Percentiles rank a stretch among this genome's conserved stretches.
These are phyloP conservation scores for Luperina testacea DNA, from an alignment of 2,888 invertebrate genomes.

Conservation along the genomic window DNA sequence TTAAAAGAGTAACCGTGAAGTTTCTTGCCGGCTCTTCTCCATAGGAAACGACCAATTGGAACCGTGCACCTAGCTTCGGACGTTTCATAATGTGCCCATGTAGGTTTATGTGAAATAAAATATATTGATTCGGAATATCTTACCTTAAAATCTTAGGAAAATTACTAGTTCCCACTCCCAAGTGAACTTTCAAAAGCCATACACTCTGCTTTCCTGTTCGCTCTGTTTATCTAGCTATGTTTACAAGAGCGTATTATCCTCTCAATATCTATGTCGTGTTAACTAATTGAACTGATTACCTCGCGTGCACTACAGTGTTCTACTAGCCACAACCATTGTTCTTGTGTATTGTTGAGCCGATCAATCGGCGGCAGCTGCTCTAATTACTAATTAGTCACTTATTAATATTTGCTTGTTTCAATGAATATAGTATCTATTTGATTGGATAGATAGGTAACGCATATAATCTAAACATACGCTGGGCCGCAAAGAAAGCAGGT, in stretches of 20 bases:
- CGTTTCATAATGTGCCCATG: too few relatives aligned
- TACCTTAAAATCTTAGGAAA: not conserved
- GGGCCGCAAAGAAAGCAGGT: not conserved
- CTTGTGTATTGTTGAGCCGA: conserved; percentile 2
- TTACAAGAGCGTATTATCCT: not conserved
- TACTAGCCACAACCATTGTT: conserved; percentile 29
- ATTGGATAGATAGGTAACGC: not conserved
- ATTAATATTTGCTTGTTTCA: conserved; percentile 20
- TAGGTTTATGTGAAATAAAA: not conserved
- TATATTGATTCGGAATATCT: not conserved
- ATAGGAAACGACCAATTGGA: not conserved
- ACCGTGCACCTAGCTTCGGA: not conserved
- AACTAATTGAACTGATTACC: conserved; percentile 49
- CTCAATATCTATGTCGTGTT: conserved; percentile 15
- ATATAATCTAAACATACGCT: not conserved
- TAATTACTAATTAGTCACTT: conserved; percentile 42
- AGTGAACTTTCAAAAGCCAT: not conserved
- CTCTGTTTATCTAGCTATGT: not conserved
- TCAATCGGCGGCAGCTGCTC: conserved; percentile 40
- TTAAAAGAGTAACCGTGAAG: too few relatives aligned
- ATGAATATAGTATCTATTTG: conserved; percentile 20
- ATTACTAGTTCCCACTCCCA: not conserved
- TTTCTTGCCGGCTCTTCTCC: too few relatives aligned
- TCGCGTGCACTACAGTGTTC: conserved; percentile 5
- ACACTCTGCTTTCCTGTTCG: not conserved